These are phyloP conservation scores for Opisthograptis luteolata DNA, from an alignment of 2,888 invertebrate species.

Conservation along the genomic window DNA sequence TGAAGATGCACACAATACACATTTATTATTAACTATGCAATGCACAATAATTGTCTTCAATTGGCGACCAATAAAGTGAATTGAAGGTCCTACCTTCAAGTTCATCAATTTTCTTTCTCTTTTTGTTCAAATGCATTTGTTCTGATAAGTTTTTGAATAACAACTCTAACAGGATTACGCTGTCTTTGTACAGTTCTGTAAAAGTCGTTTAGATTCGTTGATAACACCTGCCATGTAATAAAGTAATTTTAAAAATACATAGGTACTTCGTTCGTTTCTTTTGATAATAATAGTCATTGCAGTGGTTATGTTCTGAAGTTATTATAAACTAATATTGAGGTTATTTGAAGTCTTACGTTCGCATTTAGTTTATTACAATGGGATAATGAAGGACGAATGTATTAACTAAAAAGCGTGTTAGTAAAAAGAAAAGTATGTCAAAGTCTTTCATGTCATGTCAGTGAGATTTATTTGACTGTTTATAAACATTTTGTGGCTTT, in stretches of 20 bases:
- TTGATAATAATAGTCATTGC: no score
- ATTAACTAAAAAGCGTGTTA: no score
- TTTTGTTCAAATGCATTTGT: background rate
- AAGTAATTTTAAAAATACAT: no score
- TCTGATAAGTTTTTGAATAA: background rate
- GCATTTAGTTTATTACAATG: no score
- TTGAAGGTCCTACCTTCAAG: background rate
- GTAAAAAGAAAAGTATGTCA: background rate
- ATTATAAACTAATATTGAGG: no score
- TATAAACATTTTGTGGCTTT: no score
- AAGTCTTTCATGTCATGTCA: background rate
- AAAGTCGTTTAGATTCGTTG: background rate
- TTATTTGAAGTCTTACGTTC: no score
- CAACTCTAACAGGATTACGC: background rate
- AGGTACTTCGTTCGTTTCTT: no score
- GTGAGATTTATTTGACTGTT: background rate
- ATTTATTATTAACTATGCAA: conserved; percentile 64
- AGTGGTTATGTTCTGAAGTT: no score
- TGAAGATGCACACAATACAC: conserved; percentile 54
- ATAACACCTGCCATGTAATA: no score
- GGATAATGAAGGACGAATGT: no score
- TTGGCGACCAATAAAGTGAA: conserved; percentile 2
- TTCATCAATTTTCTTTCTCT: background rate
- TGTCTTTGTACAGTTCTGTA: background rate
- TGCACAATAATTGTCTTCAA: conserved; percentile 53